Conservation (phyloP, 2,888 invertebrate genomes). For the Entomobrya multifasciata region DNA sequence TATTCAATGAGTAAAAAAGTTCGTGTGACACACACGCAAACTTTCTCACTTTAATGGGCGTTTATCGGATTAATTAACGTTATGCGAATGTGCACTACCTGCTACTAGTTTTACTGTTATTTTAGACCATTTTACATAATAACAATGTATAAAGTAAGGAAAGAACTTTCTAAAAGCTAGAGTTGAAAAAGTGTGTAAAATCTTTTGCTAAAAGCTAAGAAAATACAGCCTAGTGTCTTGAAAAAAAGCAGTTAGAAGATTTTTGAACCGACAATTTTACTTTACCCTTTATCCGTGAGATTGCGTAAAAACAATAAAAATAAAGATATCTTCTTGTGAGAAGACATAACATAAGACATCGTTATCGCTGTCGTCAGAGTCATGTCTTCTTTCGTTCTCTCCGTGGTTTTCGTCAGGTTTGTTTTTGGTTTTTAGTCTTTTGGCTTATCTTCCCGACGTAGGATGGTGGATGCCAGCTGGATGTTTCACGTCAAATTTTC, state of each 20-base stretch:
- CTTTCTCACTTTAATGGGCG: constrained; percentile 12
- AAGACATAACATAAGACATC: constrained; percentile 2
- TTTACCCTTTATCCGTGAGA: not conserved
- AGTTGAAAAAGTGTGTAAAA: no score
- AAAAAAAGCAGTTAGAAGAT: no score
- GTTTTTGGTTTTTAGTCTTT: not conserved
- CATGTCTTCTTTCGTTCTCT: not conserved
- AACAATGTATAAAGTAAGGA: no score
- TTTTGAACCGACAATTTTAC: no score
- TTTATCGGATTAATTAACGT: constrained; percentile 35
- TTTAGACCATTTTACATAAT: no score
- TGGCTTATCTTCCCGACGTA: not conserved
- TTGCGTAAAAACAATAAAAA: not conserved
- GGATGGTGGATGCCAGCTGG: not conserved
- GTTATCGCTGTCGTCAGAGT: not conserved
- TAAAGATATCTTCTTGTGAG: constrained; percentile 17
- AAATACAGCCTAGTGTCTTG: no score
- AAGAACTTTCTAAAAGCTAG: no score
- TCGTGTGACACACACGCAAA: constrained; percentile 29
- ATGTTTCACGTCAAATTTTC: constrained; percentile 45
- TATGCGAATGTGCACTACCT: constrained; percentile 16
- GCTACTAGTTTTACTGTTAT: not conserved
- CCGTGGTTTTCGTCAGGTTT: not conserved
- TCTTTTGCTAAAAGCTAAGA: no score
- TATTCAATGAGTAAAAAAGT: no score